Percentiles rank a stretch among this genome's conserved stretches.
phyloP scores from a whole-genome alignment of 2,888 invertebrate species.

The Mythimna vitellina region DNA sequence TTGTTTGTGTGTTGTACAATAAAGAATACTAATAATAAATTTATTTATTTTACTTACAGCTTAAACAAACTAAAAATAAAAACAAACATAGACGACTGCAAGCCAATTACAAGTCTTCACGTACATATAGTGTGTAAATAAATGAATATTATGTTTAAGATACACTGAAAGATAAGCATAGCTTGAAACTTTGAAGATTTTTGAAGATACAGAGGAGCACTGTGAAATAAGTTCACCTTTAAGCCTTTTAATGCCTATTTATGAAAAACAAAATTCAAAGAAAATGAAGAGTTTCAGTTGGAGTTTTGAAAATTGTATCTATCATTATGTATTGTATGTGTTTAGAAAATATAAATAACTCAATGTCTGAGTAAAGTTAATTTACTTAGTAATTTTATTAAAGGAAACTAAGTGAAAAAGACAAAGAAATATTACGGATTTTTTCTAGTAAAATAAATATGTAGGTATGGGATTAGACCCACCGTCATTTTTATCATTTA shows the following conservation, averaged over 20 bases:
- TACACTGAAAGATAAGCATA: background rate
- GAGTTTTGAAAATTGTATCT: background rate
- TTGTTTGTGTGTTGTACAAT: too few relatives aligned
- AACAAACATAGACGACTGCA: too few relatives aligned
- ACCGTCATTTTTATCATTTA: background rate
- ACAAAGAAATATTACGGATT: background rate
- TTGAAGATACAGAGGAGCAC: background rate
- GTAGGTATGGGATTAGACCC: background rate
- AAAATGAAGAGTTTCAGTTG: background rate
- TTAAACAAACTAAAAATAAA: too few relatives aligned
- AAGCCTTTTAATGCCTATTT: too few relatives aligned
- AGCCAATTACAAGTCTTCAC: too few relatives aligned
- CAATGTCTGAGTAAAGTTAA: background rate
- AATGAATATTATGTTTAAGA: too few relatives aligned
- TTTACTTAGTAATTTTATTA: background rate
- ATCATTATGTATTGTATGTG: too few relatives aligned
- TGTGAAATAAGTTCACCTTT: background rate
- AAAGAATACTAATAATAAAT: too few relatives aligned
- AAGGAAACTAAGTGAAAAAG: background rate
- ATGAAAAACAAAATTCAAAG: background rate
- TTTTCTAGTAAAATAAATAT: background rate
- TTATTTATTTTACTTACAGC: too few relatives aligned
- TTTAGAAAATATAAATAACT: background rate
- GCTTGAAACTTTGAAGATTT: background rate
- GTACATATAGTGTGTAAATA: too few relatives aligned